Percentiles rank a stretch among this genome's conserved stretches.
Evolutionary conservation across 2,888 invertebrate genomes (phyloP).

Genomic region (Eretmocerus hayati): DNA sequence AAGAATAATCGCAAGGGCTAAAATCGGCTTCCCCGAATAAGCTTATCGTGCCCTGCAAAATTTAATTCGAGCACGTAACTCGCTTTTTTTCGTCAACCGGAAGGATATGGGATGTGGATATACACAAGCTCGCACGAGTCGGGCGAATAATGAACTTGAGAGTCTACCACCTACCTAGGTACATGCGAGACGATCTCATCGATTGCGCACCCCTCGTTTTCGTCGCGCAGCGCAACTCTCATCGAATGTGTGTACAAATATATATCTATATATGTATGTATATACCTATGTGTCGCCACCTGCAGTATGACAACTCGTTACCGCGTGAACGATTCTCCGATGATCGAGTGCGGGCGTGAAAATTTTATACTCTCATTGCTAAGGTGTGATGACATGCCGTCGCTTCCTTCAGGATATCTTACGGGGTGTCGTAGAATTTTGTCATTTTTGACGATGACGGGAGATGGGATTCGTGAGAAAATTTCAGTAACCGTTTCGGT

Average conservation of each 20-base stretch:
- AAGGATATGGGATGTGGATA: too few species aligned
- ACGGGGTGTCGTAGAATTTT: too few species aligned
- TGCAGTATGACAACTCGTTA: conserved; percentile 38
- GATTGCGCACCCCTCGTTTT: conserved; percentile 5
- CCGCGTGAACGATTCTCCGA: conserved; percentile 29
- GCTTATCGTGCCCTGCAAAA: conserved; percentile 34
- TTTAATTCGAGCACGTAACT: conserved; percentile 26
- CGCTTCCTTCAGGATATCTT: too few species aligned
- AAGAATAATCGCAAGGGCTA: conserved; percentile 13
- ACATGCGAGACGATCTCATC: conserved; percentile 16
- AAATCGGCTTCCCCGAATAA: conserved; percentile 31
- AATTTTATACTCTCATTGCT: too few species aligned
- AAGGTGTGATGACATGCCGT: too few species aligned
- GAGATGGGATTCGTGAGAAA: too few species aligned
- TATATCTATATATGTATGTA: background rate
- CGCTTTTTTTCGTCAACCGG: background rate
- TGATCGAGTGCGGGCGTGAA: conserved; percentile 40
- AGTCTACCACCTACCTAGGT: background rate
- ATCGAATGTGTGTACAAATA: background rate
- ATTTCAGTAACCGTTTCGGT: too few species aligned
- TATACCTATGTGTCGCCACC: background rate
- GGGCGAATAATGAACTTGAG: background rate
- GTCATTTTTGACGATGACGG: too few species aligned
- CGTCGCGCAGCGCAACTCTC: background rate
- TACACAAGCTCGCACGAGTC: background rate